Conservation (phyloP, 2,113 vertebrate genomes). For the Platycercus adscitus region DNA sequence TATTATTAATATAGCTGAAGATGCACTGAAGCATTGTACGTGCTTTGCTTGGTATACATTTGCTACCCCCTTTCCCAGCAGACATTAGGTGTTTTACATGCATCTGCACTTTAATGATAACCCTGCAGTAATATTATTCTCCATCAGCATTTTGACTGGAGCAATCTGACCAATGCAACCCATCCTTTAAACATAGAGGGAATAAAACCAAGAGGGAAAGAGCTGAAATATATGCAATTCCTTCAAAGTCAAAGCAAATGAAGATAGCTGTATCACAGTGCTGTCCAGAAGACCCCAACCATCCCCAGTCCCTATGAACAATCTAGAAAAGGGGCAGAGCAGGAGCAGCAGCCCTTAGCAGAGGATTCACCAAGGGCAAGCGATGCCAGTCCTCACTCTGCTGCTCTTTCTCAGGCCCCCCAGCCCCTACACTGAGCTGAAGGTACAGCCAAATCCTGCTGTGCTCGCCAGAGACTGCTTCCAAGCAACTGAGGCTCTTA, state of each 20-base stretch:
- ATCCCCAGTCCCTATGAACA: not conserved
- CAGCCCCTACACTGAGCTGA: not conserved
- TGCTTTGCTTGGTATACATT: not conserved
- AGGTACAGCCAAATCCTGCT: not conserved
- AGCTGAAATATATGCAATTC: not conserved
- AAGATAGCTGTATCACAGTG: not conserved
- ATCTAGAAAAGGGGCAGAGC: not conserved
- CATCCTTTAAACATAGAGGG: not conserved
- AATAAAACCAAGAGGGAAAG: not conserved
- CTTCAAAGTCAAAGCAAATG: not conserved
- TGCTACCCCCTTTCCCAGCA: not conserved
- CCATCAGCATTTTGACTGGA: not conserved
- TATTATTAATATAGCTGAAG: not conserved
- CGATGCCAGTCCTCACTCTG: not conserved
- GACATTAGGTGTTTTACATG: not conserved
- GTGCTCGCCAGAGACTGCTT: not conserved
- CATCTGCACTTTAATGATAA: not conserved
- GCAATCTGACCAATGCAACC: not conserved
- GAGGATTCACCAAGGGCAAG: not conserved
- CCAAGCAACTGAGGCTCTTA: not conserved
- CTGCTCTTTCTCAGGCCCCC: not conserved
- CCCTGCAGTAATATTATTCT: not conserved
- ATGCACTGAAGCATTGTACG: not conserved
- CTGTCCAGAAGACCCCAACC: not conserved
- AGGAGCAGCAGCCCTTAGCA: not conserved